phyloP scores from a whole-genome alignment of 2,113 vertebrate species.

The Seriola quinqueradiata region DNA sequence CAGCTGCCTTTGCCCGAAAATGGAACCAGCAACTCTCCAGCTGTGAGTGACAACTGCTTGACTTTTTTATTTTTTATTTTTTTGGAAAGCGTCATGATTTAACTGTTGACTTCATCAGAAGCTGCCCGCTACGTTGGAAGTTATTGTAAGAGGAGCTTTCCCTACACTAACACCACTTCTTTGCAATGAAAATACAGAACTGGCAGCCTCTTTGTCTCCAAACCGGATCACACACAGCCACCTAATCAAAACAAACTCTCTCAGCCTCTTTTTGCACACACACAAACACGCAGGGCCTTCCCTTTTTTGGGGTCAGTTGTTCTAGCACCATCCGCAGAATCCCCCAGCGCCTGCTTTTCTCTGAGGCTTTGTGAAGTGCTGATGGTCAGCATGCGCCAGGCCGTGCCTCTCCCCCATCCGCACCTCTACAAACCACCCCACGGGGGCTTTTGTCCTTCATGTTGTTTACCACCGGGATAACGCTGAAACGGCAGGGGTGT shows the following conservation, averaged over 20 bases:
- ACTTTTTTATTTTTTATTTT: no score
- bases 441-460: slow-evolving; percentile 66
- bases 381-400: slow-evolving; percentile 85
- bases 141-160: slow-evolving; percentile 56
- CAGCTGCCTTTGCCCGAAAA: background rate
- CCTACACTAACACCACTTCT: slow-evolving; percentile 56
- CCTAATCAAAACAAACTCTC: slow-evolving; percentile 61
- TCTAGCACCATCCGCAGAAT: slow-evolving; percentile 84
- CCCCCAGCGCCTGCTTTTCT: slow-evolving; percentile 83
- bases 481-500: slow-evolving; percentile 69
- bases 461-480: slow-evolving; percentile 75
- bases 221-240: slow-evolving; percentile 65
- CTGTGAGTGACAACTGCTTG: background rate
- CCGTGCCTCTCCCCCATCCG: background rate
- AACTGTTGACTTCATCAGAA: slow-evolving; percentile 54
- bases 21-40: slow-evolving; percentile 11
- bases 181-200: slow-evolving; percentile 54
- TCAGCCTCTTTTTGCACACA: slow-evolving; percentile 43
- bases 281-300: slow-evolving; percentile 13
- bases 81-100: background rate
- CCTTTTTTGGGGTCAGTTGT: slow-evolving; percentile 69
- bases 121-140: slow-evolving; percentile 30
- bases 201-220: slow-evolving; percentile 59
- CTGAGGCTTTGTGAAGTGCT: slow-evolving; percentile 91
- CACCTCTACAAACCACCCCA: slow-evolving; percentile 20